These are phyloP conservation scores for Diglossa cyanea DNA, from an alignment of 2,797 vertebrate genomes.

Conservation along the genomic window DNA sequence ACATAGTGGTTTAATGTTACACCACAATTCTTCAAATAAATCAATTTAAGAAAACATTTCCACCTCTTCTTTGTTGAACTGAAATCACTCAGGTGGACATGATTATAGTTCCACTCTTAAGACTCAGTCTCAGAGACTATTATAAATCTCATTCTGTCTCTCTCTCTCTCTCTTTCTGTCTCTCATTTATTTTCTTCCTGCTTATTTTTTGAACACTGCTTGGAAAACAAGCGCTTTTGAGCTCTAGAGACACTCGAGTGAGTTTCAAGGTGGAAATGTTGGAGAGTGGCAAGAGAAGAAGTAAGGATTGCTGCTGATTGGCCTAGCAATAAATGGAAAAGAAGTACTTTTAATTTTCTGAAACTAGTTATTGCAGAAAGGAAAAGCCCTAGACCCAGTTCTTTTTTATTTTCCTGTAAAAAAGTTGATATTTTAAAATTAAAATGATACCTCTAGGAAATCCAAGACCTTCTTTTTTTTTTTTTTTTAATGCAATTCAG, in stretches of 20 bases:
- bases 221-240: not conserved
- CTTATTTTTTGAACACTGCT: not conserved
- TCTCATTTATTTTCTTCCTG: not conserved
- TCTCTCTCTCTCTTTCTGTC: not conserved
- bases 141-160: not conserved
- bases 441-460: not conserved
- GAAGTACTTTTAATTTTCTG: not conserved
- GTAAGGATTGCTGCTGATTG: not conserved
- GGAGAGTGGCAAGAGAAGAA: not conserved
- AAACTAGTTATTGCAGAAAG: not conserved
- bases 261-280: not conserved
- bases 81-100: not conserved
- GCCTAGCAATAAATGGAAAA: not conserved
- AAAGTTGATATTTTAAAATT: not conserved
- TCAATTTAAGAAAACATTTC: not conserved
- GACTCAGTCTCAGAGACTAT: not conserved
- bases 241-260: not conserved
- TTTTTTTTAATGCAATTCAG: not conserved
- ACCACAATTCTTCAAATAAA: not conserved
- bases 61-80: not conserved
- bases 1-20: not conserved
- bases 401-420: not conserved
- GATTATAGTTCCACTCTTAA: not conserved
- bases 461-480: not conserved
- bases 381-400: not conserved